Evolutionary conservation across 2,888 invertebrate species (phyloP).

Genomic region (Cactoblastis cactorum): DNA sequence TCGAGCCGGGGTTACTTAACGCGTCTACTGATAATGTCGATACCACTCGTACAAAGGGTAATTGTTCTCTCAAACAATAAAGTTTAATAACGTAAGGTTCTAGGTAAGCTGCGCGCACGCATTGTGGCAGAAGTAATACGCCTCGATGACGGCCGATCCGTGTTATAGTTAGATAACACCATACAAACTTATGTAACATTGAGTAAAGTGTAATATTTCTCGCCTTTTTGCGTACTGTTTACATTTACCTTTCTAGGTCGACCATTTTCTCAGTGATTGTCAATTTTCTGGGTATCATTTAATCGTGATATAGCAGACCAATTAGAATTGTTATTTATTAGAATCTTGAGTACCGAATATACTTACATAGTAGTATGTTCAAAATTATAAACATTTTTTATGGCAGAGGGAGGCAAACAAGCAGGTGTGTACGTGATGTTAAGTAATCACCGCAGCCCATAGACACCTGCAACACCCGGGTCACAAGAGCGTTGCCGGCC

Average conservation of each 20-base stretch:
- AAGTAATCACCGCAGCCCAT: too few species aligned
- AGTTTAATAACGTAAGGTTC: conserved; percentile 69
- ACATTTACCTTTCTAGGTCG: neutral
- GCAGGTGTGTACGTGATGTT: too few species aligned
- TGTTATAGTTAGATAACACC: conserved; percentile 46
- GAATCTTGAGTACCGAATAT: too few species aligned
- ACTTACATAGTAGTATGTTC: too few species aligned
- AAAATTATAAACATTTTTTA: too few species aligned
- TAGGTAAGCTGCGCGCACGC: conserved; percentile 58
- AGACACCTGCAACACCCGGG: too few species aligned
- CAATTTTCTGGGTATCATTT: too few species aligned
- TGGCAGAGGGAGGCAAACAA: too few species aligned
- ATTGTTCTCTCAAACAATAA: conserved; percentile 77
- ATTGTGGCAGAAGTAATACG: conserved; percentile 40
- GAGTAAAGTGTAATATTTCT: neutral
- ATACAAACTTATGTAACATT: conserved; percentile 24
- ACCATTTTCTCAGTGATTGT: neutral
- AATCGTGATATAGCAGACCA: too few species aligned
- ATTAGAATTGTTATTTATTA: too few species aligned
- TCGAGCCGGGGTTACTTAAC: conserved; percentile 64
- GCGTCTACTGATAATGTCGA: conserved; percentile 64
- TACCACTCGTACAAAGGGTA: conserved; percentile 71
- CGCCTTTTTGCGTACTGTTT: neutral
- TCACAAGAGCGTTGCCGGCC: too few species aligned
- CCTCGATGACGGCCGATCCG: conserved; percentile 37